Evolutionary conservation across 2,888 invertebrate species (phyloP), one percentile per base, ranked within the genome.

Genomic region (Podabrus alpinus): DNA sequence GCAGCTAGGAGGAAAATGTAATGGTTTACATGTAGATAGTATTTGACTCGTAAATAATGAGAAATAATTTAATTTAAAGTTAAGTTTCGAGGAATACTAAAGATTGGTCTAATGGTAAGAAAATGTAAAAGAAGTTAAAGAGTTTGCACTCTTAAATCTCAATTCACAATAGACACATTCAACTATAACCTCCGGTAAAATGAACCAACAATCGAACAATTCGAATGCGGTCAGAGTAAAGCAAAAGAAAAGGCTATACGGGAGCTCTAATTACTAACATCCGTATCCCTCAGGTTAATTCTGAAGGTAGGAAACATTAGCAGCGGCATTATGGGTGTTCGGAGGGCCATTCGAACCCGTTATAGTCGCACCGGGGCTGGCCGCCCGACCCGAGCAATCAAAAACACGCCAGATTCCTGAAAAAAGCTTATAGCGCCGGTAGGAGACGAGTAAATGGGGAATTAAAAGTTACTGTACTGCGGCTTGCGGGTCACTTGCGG

Each of bases 321-420:
- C 90, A 90, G 83, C 89, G 90, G 90, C 89, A 90, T 91, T 91
- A 91, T 91, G 90, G 90, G 91, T 90, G 91, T 90, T 90, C 89
- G 88, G 91, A 91, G 91, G 90, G 90, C 90, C 90, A 91, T 91
- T 91, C 90, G 89, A 89, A 89, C 89, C 89, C 89, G 90, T 90
- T 91, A 91, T 90, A 89, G 90, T 89, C 90, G 90, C 86, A 84
- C 88, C 88, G 91, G 90, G 86, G 87, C 87, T 89, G 73, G 79
- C 88, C 89, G 90, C 89, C 89, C 90, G 90, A 90, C 90, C 91
- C 90, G 90, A 90, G 90, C 90, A 90, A 91, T 91, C 90, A 85
- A 85, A 85, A 84, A 84, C 84, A 84, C 81, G 82, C 83, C 85
- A 84, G 83, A 84, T 84, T 84, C 82, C 83, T 81, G 82, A 84